Conservation (phyloP, 2,113 vertebrate genomes). For the Serilophus lunatus region DNA sequence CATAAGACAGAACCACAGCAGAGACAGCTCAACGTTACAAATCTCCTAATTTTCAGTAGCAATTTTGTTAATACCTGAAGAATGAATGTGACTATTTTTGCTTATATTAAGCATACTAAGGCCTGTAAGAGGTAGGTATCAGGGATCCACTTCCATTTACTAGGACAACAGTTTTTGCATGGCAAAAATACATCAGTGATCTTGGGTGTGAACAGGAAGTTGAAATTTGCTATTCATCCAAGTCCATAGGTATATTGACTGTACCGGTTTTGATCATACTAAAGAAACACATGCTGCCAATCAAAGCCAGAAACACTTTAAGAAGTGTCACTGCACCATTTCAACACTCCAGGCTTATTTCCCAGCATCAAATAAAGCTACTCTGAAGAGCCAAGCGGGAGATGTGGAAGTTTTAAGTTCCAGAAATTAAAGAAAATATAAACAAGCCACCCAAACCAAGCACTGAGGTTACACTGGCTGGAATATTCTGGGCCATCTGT, state of each 20-base stretch:
- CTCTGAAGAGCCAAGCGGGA: neutral
- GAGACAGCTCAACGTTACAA: neutral
- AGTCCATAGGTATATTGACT: neutral
- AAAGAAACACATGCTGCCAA: neutral
- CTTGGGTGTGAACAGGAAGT: neutral
- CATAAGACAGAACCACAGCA: fast-evolving
- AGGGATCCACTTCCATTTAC: neutral
- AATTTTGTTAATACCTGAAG: neutral
- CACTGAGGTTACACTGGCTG: neutral
- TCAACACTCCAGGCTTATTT: neutral
- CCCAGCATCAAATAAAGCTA: neutral
- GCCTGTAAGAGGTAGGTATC: neutral
- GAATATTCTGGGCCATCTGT: neutral
- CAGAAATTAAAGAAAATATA: neutral
- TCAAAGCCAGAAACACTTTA: neutral
- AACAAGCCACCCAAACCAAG: fast-evolving
- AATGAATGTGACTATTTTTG: neutral
- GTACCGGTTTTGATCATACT: neutral
- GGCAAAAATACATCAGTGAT: neutral
- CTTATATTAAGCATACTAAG: neutral
- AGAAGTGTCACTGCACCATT: neutral
- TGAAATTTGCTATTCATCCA: neutral
- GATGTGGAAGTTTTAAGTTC: neutral
- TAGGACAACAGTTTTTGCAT: neutral
- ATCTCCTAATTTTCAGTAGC: neutral